phyloP scores from a whole-genome alignment of 2,113 vertebrate species.

The Gopherus evgoodei region DNA sequence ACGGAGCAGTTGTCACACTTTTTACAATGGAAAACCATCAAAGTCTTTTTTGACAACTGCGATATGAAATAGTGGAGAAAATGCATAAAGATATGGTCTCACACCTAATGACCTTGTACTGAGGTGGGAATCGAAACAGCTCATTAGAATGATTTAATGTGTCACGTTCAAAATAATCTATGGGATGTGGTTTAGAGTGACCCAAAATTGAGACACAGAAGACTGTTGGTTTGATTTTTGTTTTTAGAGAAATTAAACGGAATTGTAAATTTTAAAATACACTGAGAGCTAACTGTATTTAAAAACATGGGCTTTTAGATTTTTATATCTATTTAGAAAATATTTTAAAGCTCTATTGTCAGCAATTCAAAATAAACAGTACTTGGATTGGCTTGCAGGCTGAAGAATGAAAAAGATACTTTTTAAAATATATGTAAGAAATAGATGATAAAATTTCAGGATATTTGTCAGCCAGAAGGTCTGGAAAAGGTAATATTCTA shows the following conservation, averaged over 20 bases:
- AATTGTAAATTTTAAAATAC: slow-evolving; percentile 49
- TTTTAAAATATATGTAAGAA: neutral
- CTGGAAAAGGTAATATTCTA: neutral
- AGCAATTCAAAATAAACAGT: slow-evolving; percentile 34
- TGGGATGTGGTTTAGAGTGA: slow-evolving; percentile 34
- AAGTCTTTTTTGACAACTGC: slow-evolving; percentile 4
- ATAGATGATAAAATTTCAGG: neutral
- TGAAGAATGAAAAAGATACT: neutral
- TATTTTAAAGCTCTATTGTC: neutral
- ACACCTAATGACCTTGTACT: slow-evolving; percentile 36
- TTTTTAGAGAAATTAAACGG: slow-evolving; percentile 25
- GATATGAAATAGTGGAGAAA: slow-evolving; percentile 10
- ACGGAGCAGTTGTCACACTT: neutral
- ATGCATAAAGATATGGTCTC: slow-evolving; percentile 23
- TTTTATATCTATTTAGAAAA: slow-evolving; percentile 11
- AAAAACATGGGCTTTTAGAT: slow-evolving; percentile 23
- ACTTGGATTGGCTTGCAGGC: neutral
- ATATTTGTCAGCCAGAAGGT: neutral
- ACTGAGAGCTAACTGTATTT: neutral
- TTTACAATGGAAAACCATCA: neutral
- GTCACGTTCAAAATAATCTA: slow-evolving; percentile 56
- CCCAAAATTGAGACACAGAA: neutral
- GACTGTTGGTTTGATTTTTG: slow-evolving; percentile 50
- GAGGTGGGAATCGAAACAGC: slow-evolving; percentile 35
- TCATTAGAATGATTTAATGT: slow-evolving; percentile 66